These are phyloP conservation scores for Drosophila trapezifrons DNA, from an alignment of 1,140 invertebrate species.

Conservation along the genomic window DNA sequence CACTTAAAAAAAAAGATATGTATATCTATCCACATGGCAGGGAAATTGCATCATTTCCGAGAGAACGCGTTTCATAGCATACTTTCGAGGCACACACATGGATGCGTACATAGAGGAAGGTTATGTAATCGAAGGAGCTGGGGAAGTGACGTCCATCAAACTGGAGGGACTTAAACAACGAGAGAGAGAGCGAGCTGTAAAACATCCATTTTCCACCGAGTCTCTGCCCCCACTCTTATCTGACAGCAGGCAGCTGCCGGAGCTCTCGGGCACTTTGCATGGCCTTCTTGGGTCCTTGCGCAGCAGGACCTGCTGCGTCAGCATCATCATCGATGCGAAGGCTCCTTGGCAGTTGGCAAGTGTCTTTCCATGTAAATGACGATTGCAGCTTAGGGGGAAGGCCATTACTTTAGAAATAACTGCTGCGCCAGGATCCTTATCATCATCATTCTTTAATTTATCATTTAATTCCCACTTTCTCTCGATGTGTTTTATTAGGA, in stretches of 20 bases:
- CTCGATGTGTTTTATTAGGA: not conserved
- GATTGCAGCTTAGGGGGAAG: conserved; percentile 23
- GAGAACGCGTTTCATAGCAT: conserved; percentile 64
- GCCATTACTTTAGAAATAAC: conserved; percentile 29
- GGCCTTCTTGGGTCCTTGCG: conserved; percentile 11
- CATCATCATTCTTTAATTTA: conserved; percentile 24
- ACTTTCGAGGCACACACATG: conserved; percentile 41
- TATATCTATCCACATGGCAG: conserved; percentile 10
- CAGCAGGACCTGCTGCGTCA: conserved; percentile 34
- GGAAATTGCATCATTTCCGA: conserved; percentile 65
- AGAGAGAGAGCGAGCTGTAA: conserved; percentile 15
- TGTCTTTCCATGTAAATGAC: conserved; percentile 39
- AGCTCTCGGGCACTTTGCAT: conserved; percentile 15
- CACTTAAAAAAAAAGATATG: conserved; percentile 21
- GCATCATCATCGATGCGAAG: conserved; percentile 16
- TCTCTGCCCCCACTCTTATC: conserved; percentile 51
- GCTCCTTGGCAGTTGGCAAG: conserved; percentile 37
- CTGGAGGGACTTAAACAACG: conserved; percentile 52
- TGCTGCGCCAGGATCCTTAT: not conserved
- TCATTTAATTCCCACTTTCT: not conserved
- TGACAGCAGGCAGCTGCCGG: conserved; percentile 54
- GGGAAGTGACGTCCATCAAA: conserved; percentile 45
- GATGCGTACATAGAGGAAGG: not conserved
- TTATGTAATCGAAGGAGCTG: conserved; percentile 52
- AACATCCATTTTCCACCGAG: conserved; percentile 33